Evolutionary conservation across 1,140 invertebrate species (phyloP).

Genomic region (Holotrichia oblita): DNA sequence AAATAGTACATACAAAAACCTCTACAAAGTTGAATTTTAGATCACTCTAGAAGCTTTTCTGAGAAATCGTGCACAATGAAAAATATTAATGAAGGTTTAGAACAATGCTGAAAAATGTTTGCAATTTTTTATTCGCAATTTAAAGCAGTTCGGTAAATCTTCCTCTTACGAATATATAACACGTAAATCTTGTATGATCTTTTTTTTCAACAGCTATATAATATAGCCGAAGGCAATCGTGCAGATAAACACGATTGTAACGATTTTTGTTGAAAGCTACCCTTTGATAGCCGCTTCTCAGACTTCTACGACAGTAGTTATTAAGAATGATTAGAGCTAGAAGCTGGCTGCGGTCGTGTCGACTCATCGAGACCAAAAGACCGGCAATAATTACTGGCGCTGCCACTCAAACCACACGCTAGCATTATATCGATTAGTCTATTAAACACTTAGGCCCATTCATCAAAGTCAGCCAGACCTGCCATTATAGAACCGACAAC

Average conservation of each 20-base stretch:
- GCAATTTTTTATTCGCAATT: no score
- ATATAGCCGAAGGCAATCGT: no score
- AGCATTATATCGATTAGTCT: slow-evolving; percentile 61
- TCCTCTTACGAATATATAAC: no score
- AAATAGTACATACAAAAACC: no score
- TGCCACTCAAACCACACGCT: slow-evolving; percentile 58
- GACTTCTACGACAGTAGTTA: background rate
- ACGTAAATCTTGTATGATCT: no score
- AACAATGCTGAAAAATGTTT: no score
- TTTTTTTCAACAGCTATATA: no score
- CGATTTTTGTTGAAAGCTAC: background rate
- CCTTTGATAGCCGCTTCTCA: background rate
- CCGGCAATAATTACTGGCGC: slow-evolving; percentile 57
- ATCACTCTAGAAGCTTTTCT: no score
- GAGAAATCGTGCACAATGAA: no score
- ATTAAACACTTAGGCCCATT: slow-evolving; percentile 61
- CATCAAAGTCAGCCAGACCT: slow-evolving; percentile 57
- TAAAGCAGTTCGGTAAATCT: no score
- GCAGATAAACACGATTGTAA: background rate
- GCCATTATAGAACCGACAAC: slow-evolving; percentile 25
- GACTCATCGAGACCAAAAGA: slow-evolving; percentile 43
- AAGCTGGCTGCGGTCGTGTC: slow-evolving; percentile 44
- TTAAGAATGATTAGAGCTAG: slow-evolving; percentile 29
- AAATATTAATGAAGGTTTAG: no score
- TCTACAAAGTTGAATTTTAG: no score